These are phyloP conservation scores for Anisognathus igniventris DNA, from an alignment of 2,797 vertebrate species.

Conservation along the genomic window DNA sequence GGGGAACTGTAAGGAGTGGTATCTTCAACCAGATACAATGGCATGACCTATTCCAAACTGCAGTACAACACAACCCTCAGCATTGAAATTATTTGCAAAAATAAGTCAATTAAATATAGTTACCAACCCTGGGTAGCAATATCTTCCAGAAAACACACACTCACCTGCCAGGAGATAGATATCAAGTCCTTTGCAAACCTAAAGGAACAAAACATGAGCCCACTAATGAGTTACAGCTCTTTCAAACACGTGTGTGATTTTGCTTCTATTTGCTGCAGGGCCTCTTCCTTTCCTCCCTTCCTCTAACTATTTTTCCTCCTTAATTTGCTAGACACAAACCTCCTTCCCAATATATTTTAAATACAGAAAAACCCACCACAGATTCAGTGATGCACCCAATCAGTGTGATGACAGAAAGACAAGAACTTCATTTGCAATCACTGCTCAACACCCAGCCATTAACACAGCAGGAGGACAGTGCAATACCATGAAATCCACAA, in stretches of 20 bases:
- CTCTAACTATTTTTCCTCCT: neutral
- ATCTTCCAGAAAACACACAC: neutral
- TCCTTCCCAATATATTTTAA: neutral
- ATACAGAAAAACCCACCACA: neutral
- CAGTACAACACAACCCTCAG: neutral
- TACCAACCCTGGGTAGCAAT: neutral
- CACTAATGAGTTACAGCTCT: neutral
- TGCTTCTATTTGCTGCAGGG: neutral
- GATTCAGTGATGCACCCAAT: neutral
- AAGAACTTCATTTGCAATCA: neutral
- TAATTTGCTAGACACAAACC: neutral
- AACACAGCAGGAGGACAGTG: neutral
- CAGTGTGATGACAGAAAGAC: neutral
- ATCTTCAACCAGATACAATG: neutral
- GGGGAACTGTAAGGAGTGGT: neutral
- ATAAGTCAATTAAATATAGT: neutral
- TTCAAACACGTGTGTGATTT: neutral
- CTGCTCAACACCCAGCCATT: neutral
- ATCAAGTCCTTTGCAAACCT: neutral
- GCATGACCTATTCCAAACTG: fast-evolving
- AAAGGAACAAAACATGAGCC: neutral
- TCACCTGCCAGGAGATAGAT: neutral
- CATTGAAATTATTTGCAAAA: neutral
- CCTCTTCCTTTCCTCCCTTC: neutral
- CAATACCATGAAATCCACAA: neutral